A percentile compares a stretch with the other conserved stretches of the same genome.
phyloP scores from a whole-genome alignment of 2,888 invertebrate species.

The Chloroclysta siterata region DNA sequence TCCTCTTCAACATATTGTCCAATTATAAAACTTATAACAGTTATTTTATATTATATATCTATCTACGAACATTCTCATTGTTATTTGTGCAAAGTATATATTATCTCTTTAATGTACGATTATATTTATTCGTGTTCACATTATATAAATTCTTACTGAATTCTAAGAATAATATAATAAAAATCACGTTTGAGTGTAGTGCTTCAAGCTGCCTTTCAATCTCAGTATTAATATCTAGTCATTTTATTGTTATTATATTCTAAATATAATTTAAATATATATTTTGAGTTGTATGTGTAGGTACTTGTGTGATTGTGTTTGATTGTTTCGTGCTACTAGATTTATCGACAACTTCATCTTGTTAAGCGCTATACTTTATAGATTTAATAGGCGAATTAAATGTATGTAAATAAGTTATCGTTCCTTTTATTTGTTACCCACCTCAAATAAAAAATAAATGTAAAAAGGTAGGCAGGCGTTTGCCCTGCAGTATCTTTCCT shows the following conservation, averaged over 20 bases:
- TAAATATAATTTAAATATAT: conserved; percentile 45
- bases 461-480: too few species aligned
- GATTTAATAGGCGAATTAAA: conserved; percentile 69
- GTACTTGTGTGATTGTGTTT: conserved; percentile 46
- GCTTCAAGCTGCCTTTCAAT: conserved; percentile 38
- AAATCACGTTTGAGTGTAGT: conserved; percentile 24
- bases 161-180: not conserved
- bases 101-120: too few species aligned
- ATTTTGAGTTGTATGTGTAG: conserved; percentile 37
- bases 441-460: not conserved
- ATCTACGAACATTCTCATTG: not conserved
- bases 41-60: not conserved
- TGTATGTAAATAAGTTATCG: conserved; percentile 69
- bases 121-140: not conserved
- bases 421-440: conserved; percentile 45
- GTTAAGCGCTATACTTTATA: conserved; percentile 65
- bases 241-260: conserved; percentile 39
- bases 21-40: not conserved
- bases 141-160: not conserved
- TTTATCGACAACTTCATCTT: conserved; percentile 52
- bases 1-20: not conserved
- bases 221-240: conserved; percentile 36
- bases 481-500: too few species aligned
- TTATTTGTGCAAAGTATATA: not conserved
- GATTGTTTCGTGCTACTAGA: conserved; percentile 33